phyloP scores from a whole-genome alignment of 2,888 invertebrate species.

The Ferrisia virgata region DNA sequence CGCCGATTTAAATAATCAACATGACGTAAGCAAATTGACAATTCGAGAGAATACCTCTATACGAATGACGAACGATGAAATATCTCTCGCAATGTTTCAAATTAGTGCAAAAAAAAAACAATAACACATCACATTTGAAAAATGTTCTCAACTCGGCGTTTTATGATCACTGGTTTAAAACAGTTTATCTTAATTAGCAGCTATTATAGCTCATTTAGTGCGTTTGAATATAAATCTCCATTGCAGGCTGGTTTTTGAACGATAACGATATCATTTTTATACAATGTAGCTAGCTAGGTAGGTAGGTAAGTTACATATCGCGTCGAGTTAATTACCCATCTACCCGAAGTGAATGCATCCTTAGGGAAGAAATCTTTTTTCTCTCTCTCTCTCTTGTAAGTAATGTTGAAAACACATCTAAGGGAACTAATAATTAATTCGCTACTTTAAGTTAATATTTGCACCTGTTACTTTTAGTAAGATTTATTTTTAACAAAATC shows the following conservation, averaged over 20 bases:
- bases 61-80: background rate
- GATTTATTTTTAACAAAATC: background rate
- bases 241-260: background rate
- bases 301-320: too few relatives aligned
- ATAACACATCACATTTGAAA: background rate
- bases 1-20: background rate
- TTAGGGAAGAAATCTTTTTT: background rate
- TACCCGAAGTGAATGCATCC: background rate
- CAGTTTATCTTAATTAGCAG: slow-evolving; percentile 11
- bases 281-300: too few relatives aligned
- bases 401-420: background rate
- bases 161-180: background rate
- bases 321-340: background rate
- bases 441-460: too few relatives aligned
- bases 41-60: background rate
- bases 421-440: background rate
- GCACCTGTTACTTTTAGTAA: background rate
- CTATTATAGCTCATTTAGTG: background rate
- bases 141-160: background rate
- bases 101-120: background rate
- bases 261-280: background rate
- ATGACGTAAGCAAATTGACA: background rate
- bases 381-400: too few relatives aligned
- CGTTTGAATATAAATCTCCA: background rate
- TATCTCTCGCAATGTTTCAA: background rate